Base-by-base conservation (phyloP, 2,888 invertebrate species). In the Hyposoter didymator region DNA sequence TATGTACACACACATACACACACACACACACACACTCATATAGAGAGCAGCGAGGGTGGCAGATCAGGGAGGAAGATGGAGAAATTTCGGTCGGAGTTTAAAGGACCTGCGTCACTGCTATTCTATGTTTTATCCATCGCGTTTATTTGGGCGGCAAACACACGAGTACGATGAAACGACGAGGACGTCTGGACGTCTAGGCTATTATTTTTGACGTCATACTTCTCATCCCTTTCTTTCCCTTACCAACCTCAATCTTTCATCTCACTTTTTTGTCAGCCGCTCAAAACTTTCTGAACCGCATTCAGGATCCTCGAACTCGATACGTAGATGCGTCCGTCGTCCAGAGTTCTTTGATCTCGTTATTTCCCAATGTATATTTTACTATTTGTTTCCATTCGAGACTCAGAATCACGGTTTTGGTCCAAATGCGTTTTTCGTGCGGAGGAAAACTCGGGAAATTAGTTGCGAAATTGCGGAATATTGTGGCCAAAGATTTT, bases 211-310 rank as follows among this genome's bases (percentile, higher is more conserved):
- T 81, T 73, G 67, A 85, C 87, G 87, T 87, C 88, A 82, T 88
- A 78, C 84, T 84, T 74, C 83, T 76, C 74, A 79, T 85, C 82
- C 78, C 82, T 75, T 72, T 79, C 78, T 73, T 75, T 64, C 84
- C 87, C 87, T 88, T 85, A 86, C 88, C 87, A 87, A n/a, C 86
- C 88, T 87, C 87, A 88, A 88, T 86, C 62, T 82, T 82, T 70
- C 70, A 39, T 72, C 78, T 82, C 70, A n/a, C 78, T 83, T 59
- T 12, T 47, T 43, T 62, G 52, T 72, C 70, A 49, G 59, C 22
- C 35, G 10, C 39, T 82, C 43, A 14, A 69, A 28, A 49, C 82
- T 70, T 49, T 55, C 62, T 47, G n/a, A 39, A 8, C 75, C 39
- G 22, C 32, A 64, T 19, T 35, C 35, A 64, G 4, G 64, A 64